Base-by-base conservation (phyloP, 2,113 vertebrate genomes). In the Corythaixoides concolor region DNA sequence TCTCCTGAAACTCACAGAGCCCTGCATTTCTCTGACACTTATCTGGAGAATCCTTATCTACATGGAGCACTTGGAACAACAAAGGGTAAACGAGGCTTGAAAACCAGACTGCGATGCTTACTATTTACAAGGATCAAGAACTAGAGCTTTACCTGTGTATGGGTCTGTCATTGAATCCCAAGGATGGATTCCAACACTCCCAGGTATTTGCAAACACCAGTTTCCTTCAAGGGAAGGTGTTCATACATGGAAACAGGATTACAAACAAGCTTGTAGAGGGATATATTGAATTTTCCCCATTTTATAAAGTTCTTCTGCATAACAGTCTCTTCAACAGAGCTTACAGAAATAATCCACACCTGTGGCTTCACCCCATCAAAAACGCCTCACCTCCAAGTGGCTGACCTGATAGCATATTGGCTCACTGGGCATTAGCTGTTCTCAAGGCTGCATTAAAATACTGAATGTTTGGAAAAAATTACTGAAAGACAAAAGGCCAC, bases 1-100 rank as follows among this genome's bases (percentile, higher is more conserved):
- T 5, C 27, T 22, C 47, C 59, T 5, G 12, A 39, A 39, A 21
- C n/a, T 49, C 6, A 5, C n/a, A 53, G 13, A 58, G n/a, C 24
- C 32, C 41, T 3, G 1, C 0, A 3, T n/a, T 47, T 41, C n/a
- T n/a, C 19, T 8, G 8, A 19, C 11, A 6, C 19, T 37, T 13
- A 9, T 15, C 41, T 52, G 52, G 21, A n/a, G 27, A 72, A 27
- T 24, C 69, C 39, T 26, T 32, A 55, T 8, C 56, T 45, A 20
- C 39, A 10, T 8, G 35, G 33, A 58, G 30, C 22, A 19, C 47
- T 75, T 39, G 27, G 30, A 66, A 49, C 7, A 66, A 24, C 1
- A 1, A 0, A 17, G 13, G 41, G 27, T 47, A 80, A 73, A 9
- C 0, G 0, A 73, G 28, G 32, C 26, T 37, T 30, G 4, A 20